These are phyloP conservation scores for Agrypnia vestita DNA, from an alignment of 1,140 invertebrate genomes.

Conservation along the genomic window DNA sequence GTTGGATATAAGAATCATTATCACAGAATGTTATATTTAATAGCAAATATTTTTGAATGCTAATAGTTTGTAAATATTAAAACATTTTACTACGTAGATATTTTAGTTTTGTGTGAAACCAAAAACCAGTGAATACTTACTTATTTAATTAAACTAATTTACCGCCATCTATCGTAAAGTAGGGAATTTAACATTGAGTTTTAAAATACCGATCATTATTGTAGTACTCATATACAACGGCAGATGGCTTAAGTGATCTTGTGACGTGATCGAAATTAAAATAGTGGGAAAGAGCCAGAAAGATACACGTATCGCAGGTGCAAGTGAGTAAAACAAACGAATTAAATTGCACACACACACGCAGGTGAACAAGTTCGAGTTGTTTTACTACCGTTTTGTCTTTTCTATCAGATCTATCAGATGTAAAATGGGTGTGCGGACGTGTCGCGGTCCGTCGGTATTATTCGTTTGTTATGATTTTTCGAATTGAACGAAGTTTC, in stretches of 20 bases:
- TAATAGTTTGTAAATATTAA: no score
- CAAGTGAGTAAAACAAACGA: slow-evolving; percentile 21
- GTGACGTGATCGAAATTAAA: slow-evolving; percentile 5
- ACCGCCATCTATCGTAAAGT: background rate
- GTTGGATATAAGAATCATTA: no score
- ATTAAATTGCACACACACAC: slow-evolving; percentile 62
- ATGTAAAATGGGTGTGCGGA: slow-evolving; percentile 73
- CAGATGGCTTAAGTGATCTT: slow-evolving; percentile 44
- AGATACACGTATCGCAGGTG: slow-evolving; percentile 51
- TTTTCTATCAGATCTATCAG: slow-evolving; percentile 70
- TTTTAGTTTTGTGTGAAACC: background rate
- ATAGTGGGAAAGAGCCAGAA: slow-evolving; percentile 62
- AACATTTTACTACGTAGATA: no score
- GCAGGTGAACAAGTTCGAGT: slow-evolving; percentile 71
- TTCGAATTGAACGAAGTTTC: slow-evolving; percentile 46
- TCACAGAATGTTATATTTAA: no score
- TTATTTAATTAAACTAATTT: background rate
- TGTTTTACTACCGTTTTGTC: slow-evolving; percentile 71
- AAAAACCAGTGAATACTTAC: background rate
- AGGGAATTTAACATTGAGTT: background rate
- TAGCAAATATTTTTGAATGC: no score
- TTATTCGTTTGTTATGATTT: slow-evolving; percentile 45
- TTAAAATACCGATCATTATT: background rate
- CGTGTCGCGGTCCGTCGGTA: slow-evolving; percentile 64
- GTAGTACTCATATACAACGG: background rate